phyloP scores from a whole-genome alignment of 2,113 vertebrate species.

The Craseonycteris thonglongyai region DNA sequence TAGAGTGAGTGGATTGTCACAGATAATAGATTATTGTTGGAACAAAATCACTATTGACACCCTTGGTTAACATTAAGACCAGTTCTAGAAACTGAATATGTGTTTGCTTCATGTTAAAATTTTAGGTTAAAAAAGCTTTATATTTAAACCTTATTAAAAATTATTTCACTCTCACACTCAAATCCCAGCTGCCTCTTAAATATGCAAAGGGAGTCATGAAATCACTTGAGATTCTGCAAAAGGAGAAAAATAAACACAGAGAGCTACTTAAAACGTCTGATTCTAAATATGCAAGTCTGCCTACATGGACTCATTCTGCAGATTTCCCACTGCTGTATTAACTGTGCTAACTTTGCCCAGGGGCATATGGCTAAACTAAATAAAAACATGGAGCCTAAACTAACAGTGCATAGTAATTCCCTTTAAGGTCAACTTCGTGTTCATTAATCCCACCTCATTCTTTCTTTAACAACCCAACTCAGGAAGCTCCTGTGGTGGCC shows the following conservation, averaged over 20 bases:
- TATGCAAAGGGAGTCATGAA: not conserved
- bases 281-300: not conserved
- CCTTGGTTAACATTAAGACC: not conserved
- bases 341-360: not conserved
- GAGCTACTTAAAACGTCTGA: not conserved
- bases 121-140: not conserved
- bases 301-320: not conserved
- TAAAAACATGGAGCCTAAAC: not conserved
- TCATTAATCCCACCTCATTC: not conserved
- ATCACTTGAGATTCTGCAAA: not conserved
- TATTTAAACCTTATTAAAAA: not conserved
- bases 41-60: not conserved
- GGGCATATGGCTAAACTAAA: not conserved
- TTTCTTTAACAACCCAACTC: conserved; percentile 19
- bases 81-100: not conserved
- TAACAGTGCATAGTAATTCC: not conserved
- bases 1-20: not conserved
- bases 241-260: not conserved
- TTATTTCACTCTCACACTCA: not conserved
- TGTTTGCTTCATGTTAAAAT: not conserved
- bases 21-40: not conserved
- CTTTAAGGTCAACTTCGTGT: not conserved
- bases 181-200: not conserved
- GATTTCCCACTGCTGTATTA: not conserved
- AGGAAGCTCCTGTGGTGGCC: conserved; percentile 97